phyloP scores from a whole-genome alignment of 2,888 invertebrate genomes.

The Patella ulyssiponensis region DNA sequence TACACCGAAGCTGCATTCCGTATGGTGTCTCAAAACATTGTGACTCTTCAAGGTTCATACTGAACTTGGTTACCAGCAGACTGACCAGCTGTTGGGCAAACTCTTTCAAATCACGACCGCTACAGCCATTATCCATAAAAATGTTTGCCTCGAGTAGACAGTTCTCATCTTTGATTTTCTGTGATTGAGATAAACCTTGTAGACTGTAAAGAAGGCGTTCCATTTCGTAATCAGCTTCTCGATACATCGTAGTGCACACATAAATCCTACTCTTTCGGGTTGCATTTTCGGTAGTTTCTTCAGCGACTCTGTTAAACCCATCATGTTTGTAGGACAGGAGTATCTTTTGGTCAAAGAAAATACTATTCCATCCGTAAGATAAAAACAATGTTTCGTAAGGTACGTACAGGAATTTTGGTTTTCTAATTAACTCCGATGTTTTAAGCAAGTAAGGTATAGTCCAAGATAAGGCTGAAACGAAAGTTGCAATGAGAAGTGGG shows the following conservation, averaged over 20 bases:
- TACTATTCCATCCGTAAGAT: constrained; percentile 39
- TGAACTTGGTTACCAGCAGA: constrained; percentile 34
- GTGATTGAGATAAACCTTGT: constrained; percentile 29
- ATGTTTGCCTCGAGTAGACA: constrained; percentile 40
- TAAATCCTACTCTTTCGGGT: constrained; percentile 35
- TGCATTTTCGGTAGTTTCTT: not conserved
- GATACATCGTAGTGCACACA: constrained; percentile 47
- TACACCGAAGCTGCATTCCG: constrained; percentile 44
- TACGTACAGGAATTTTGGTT: constrained; percentile 31
- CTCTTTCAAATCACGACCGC: constrained; percentile 36
- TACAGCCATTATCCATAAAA: constrained; percentile 44
- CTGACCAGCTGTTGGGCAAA: constrained; percentile 44
- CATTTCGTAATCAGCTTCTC: constrained; percentile 49
- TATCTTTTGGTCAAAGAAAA: constrained; percentile 45
- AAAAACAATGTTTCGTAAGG: constrained; percentile 43
- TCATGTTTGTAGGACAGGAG: constrained; percentile 39
- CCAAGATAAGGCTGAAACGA: constrained; percentile 39
- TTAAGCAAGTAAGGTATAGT: constrained; percentile 36
- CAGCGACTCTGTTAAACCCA: constrained; percentile 32
- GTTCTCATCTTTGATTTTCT: constrained; percentile 35
- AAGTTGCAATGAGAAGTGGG: constrained; percentile 29
- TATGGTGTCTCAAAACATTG: constrained; percentile 40
- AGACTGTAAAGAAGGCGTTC: constrained; percentile 43
- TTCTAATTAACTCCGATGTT: constrained; percentile 20
- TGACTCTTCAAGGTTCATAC: constrained; percentile 27